Percentiles rank a stretch among this genome's conserved stretches.
Conservation (phyloP, 2,797 vertebrate species). For the Oophaga sylvatica region DNA sequence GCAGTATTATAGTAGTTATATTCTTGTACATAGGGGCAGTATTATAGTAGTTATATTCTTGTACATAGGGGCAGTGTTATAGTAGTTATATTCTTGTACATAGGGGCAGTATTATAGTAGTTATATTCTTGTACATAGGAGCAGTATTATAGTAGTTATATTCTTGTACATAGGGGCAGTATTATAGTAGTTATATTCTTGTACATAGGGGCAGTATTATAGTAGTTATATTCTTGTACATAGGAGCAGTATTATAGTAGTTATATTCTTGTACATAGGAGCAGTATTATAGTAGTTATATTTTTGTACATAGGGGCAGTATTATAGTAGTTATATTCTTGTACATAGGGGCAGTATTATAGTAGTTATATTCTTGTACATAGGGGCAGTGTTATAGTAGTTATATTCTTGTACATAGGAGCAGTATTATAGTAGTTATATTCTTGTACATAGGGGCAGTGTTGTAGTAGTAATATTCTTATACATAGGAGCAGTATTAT, state of each 20-base stretch:
- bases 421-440: conserved; percentile 16
- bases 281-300: conserved; percentile 16
- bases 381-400: conserved; percentile 3
- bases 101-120: conserved; percentile 7
- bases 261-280: conserved; percentile 6
- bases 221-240: conserved; percentile 15
- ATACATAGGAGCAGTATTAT: no score
- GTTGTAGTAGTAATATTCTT: conserved; percentile 12
- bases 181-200: conserved; percentile 18
- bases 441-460: background rate
- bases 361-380: conserved; percentile 15
- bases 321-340: conserved; percentile 18
- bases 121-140: conserved; percentile 6
- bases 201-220: conserved; percentile 3
- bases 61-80: conserved; percentile 1
- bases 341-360: conserved; percentile 3
- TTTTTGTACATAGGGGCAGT: background rate
- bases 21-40: background rate
- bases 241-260: conserved; percentile 7
- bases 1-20: conserved; percentile 16
- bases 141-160: conserved; percentile 16
- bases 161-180: background rate
- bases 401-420: conserved; percentile 6
- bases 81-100: conserved; percentile 15
- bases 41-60: conserved; percentile 18